A percentile compares a stretch with the other conserved stretches of the same genome.
Evolutionary conservation across 1,140 invertebrate genomes (phyloP).

Genomic region (Sarcophaga peregrina): DNA sequence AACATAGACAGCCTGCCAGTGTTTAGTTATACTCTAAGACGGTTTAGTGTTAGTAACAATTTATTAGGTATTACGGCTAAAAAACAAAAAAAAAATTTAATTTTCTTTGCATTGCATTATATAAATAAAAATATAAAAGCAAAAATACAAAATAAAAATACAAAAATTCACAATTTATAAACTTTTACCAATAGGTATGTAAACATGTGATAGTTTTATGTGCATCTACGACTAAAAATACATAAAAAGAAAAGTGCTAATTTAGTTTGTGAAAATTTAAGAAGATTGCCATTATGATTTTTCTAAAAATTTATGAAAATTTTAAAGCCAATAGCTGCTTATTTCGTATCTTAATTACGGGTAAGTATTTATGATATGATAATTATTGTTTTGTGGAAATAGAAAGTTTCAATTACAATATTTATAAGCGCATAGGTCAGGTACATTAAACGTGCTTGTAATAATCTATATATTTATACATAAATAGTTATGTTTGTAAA

Average conservation of each 20-base stretch:
- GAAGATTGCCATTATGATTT: background rate
- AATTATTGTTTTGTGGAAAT: background rate
- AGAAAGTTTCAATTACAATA: background rate
- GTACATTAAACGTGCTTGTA: background rate
- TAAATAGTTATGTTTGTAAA: too few species aligned
- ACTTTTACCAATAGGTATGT: too few species aligned
- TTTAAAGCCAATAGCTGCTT: background rate
- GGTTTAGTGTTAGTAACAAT: constrained; percentile 8
- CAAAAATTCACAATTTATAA: background rate
- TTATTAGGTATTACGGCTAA: background rate
- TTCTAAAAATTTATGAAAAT: background rate
- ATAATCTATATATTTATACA: background rate
- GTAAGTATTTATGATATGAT: background rate
- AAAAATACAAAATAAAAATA: background rate
- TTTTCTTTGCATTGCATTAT: background rate
- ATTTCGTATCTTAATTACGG: background rate
- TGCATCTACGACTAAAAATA: background rate
- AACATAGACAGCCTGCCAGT: background rate
- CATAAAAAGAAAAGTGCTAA: background rate
- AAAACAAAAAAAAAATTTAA: background rate
- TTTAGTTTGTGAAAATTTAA: background rate
- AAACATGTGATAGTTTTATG: background rate
- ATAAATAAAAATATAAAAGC: background rate
- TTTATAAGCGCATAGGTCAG: background rate
- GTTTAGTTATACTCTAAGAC: background rate